Base-by-base conservation (phyloP, 53 echinoderm and acorn worm species). In the Mesocentrotus franciscanus region DNA sequence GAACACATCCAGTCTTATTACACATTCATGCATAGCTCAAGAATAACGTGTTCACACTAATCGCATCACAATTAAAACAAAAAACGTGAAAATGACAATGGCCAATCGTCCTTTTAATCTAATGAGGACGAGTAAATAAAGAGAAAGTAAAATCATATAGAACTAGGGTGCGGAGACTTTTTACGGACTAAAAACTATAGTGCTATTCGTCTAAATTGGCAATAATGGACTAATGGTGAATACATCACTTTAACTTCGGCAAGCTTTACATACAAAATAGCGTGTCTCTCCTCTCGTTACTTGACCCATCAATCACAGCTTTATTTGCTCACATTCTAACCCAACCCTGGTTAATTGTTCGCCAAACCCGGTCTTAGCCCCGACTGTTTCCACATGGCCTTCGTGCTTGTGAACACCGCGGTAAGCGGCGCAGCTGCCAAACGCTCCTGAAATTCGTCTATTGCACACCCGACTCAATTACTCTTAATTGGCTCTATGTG, bases 381-480 rank as follows among this genome's bases (percentile, higher is more conserved):
- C 14, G 14, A 13, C 24, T 1, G 10, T 79, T 36, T 17, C 55
- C 39, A 13, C 18, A 39, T 79, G 36, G 15, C 84, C 75, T 49
- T 55, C 84, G 22, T 84, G 84, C 84, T 18, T 14, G 84, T 1
- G 84, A 84, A 42, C 55, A 49, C 55, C 22, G 84, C 84, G 84
- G 55, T 22, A 33, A 76, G 76, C 76, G 55, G 26, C 39, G 55
- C 84, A 84, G 84, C 84, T 84, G 84, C 84, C 84, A 84, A 84
- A 84, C 7, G 84, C 84, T n/a, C 13, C 84, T 9, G 20, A 84
- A 84, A 42, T 84, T 84, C 55, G 84, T 49, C 84, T 10, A 84
- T 84, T 84, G 84, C 84, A 84, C 55, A 49, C 84, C 84, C 39
- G 84, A 84, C 84, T 84, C 84, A 84, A 84, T 84, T 84, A 84